phyloP scores from a whole-genome alignment of 2,797 vertebrate species.

The Sebastes cheni region DNA sequence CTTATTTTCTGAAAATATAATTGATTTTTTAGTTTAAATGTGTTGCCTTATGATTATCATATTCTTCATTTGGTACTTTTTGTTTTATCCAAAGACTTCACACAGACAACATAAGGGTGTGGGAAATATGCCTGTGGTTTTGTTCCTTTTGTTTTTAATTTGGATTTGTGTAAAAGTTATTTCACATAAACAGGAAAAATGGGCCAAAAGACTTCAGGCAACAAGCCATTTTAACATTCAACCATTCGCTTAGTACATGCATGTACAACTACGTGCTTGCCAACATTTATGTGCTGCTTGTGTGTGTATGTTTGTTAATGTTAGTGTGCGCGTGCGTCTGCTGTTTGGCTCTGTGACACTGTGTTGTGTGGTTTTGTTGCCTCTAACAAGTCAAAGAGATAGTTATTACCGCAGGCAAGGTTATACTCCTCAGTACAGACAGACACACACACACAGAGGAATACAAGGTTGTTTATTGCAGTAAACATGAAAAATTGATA shows the following conservation, averaged over 20 bases:
- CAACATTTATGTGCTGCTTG: not conserved
- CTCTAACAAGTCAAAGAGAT: constrained; percentile 33
- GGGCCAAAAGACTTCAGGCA: constrained; percentile 21
- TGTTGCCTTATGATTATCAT: not conserved
- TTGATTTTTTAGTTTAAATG: not conserved
- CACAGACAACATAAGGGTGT: not conserved
- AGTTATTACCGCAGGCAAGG: constrained; percentile 40
- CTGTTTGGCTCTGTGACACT: constrained; percentile 5
- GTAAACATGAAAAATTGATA: constrained; percentile 27
- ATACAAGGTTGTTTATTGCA: constrained; percentile 19
- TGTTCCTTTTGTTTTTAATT: constrained; percentile 15
- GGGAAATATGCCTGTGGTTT: not conserved
- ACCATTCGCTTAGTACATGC: not conserved
- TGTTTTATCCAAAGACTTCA: not conserved
- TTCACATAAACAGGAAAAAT: constrained; percentile 19
- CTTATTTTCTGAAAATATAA: not conserved
- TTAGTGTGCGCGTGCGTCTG: not conserved
- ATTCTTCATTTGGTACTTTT: not conserved
- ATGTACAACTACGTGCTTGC: constrained; percentile 7
- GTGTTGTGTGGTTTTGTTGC: constrained; percentile 7
- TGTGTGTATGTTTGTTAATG: not conserved
- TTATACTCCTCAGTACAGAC: constrained; percentile 7
- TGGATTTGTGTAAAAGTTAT: not conserved
- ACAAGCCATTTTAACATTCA: constrained; percentile 9
- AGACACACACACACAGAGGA: not conserved